Evolutionary conservation across 2,888 invertebrate species (phyloP).

Genomic region (Linyphia triangularis): DNA sequence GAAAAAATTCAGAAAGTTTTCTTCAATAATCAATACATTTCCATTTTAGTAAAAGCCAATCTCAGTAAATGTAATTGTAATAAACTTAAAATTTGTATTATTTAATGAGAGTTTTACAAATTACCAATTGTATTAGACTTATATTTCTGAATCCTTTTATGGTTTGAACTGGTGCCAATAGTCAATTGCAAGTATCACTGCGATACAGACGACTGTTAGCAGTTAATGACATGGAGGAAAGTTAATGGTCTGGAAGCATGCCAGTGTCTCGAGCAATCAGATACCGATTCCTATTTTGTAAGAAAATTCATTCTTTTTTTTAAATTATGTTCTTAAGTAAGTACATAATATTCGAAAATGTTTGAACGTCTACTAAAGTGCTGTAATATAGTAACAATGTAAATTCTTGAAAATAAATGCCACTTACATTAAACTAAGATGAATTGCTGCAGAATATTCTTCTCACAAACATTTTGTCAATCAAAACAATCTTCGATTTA

Average conservation of each 20-base stretch:
- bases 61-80: neutral
- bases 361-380: too few relatives aligned
- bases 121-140: neutral
- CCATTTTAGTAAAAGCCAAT: neutral
- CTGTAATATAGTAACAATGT: too few relatives aligned
- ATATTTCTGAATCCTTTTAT: neutral
- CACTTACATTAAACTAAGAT: too few relatives aligned
- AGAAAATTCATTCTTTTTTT: neutral
- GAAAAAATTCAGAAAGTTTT: neutral
- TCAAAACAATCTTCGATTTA: too few relatives aligned
- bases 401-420: too few relatives aligned
- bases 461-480: too few relatives aligned
- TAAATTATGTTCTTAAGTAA: too few relatives aligned
- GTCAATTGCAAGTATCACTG: neutral
- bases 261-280: neutral
- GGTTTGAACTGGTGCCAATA: neutral
- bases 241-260: neutral
- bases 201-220: neutral
- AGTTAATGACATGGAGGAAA: neutral
- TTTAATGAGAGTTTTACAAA: neutral
- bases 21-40: neutral
- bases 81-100: neutral
- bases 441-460: too few relatives aligned
- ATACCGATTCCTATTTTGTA: neutral
- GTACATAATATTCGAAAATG: too few relatives aligned